A percentile compares a stretch with the other conserved stretches of the same genome.
These are phyloP conservation scores for Pseudopipra pipra DNA, from an alignment of 2,113 vertebrate species.

Conservation along the genomic window DNA sequence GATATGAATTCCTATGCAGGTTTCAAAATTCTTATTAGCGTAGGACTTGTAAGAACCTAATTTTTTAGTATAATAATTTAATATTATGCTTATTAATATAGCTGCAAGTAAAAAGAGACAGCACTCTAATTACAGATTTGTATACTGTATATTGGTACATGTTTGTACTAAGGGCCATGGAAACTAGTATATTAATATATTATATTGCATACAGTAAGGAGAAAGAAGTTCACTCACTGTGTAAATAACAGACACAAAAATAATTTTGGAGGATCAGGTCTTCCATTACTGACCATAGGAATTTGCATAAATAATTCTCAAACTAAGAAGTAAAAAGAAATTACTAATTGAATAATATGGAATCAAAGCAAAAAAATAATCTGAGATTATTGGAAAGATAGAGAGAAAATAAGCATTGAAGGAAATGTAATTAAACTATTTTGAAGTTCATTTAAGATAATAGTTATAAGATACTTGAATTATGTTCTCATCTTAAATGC, in stretches of 20 bases:
- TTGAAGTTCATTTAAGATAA: not conserved
- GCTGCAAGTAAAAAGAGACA: not conserved
- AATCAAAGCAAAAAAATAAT: not conserved
- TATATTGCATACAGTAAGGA: not conserved
- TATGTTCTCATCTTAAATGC: not conserved
- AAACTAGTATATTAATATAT: not conserved
- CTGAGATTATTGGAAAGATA: not conserved
- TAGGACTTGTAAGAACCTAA: not conserved
- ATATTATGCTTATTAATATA: not conserved
- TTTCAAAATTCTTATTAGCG: not conserved
- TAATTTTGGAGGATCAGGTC: not conserved
- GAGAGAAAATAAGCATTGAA: not conserved
- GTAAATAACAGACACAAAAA: not conserved
- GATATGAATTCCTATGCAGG: not conserved
- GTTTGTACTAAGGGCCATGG: not conserved
- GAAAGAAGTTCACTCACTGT: not conserved
- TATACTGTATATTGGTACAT: not conserved
- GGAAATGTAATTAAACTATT: not conserved
- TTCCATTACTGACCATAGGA: not conserved
- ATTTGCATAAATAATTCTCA: not conserved
- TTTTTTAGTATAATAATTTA: not conserved
- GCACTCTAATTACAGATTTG: not conserved
- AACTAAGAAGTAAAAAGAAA: not conserved
- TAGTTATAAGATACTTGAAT: not conserved
- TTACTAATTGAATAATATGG: not conserved